These are phyloP conservation scores for Calephelis perditalis DNA, from an alignment of 2,888 invertebrate genomes.

Conservation along the genomic window DNA sequence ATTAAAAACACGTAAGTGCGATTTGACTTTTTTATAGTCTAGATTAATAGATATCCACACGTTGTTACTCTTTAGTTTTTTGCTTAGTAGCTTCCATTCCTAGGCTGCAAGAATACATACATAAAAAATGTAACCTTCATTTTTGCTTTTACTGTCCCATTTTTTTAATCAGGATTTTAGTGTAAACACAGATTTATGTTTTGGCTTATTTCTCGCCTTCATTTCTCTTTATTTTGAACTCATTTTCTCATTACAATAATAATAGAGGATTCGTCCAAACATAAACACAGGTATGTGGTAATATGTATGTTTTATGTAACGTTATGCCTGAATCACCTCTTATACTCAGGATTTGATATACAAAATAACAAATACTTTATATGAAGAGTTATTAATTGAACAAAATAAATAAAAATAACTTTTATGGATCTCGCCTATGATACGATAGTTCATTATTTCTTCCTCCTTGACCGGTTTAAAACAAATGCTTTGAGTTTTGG, in stretches of 20 bases:
- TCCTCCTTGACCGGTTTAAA: too few species aligned
- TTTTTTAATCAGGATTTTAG: constrained; percentile 19
- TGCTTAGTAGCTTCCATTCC: background rate
- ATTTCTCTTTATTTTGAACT: constrained; percentile 18
- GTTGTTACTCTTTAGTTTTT: background rate
- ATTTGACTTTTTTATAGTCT: too few species aligned
- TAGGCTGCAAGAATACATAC: background rate
- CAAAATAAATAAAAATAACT: too few species aligned
- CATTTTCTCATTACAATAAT: constrained; percentile 7
- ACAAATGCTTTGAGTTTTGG: too few species aligned
- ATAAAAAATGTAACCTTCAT: background rate
- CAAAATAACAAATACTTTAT: too few species aligned
- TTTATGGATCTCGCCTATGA: too few species aligned
- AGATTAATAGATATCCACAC: too few species aligned
- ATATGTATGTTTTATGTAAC: constrained; percentile 18
- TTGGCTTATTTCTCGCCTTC: constrained; percentile 26
- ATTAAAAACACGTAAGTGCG: too few species aligned
- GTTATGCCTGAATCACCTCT: constrained; percentile 17
- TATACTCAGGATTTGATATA: too few species aligned
- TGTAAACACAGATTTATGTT: constrained; percentile 26
- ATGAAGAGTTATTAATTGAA: too few species aligned
- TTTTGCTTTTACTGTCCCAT: constrained; percentile 19
- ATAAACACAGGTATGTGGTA: constrained; percentile 30
- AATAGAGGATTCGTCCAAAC: constrained; percentile 30
- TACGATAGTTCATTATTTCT: too few species aligned